Evolutionary conservation across 2,888 invertebrate species (phyloP).

Genomic region (Laothoe populi): DNA sequence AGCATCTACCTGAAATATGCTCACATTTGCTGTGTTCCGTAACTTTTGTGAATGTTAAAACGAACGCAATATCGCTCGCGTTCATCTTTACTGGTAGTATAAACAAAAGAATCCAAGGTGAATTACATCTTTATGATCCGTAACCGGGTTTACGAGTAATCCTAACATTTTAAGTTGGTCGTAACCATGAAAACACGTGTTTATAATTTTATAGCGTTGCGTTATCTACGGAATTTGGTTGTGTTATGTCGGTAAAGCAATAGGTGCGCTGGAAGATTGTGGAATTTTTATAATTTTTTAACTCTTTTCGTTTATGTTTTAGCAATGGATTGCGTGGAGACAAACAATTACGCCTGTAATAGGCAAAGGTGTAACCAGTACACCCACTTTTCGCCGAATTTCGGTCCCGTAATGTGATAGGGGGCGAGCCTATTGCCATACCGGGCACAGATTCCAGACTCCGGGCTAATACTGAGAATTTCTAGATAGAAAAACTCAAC

Average conservation of each 20-base stretch:
- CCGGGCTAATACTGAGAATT: too few species aligned
- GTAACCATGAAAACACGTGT: slow-evolving; percentile 56
- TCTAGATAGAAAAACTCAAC: too few species aligned
- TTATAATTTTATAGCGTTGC: slow-evolving; percentile 49
- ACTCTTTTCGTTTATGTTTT: not conserved
- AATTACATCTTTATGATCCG: slow-evolving; percentile 44
- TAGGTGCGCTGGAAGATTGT: slow-evolving; percentile 19
- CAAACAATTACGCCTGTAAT: too few species aligned
- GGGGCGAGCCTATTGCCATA: too few species aligned
- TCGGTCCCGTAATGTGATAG: too few species aligned
- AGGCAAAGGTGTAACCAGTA: too few species aligned
- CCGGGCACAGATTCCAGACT: too few species aligned
- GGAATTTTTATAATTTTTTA: not conserved
- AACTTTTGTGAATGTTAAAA: not conserved
- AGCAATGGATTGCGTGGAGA: too few species aligned
- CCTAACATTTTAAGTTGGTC: slow-evolving; percentile 44
- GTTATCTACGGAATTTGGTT: slow-evolving; percentile 1
- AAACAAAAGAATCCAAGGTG: slow-evolving; percentile 35
- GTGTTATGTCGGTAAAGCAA: not conserved
- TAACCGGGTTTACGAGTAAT: slow-evolving; percentile 45
- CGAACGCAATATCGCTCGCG: not conserved
- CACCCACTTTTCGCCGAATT: too few species aligned
- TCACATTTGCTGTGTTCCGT: not conserved
- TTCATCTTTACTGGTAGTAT: slow-evolving; percentile 27
- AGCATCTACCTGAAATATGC: too few species aligned